Percentiles rank a stretch among this genome's conserved stretches.
These are phyloP conservation scores for Prunella fulvescens DNA, from an alignment of 2,113 vertebrate genomes.

Conservation along the genomic window DNA sequence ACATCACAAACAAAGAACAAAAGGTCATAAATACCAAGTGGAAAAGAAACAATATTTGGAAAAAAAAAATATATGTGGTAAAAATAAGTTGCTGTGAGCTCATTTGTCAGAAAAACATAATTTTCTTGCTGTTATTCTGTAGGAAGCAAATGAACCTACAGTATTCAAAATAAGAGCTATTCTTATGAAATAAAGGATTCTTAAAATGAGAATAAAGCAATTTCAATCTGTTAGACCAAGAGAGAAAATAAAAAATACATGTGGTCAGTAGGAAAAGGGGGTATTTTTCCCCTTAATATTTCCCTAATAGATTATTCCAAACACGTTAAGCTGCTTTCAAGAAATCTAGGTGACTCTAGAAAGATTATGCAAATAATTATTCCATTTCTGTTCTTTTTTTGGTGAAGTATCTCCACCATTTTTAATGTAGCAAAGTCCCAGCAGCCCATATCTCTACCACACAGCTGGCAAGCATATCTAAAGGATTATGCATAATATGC, in stretches of 20 bases:
- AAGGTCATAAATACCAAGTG: background rate
- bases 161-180: background rate
- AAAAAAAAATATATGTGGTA: background rate
- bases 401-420: conserved; percentile 46
- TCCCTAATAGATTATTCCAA: conserved; percentile 73
- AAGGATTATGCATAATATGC: conserved; percentile 86
- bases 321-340: conserved; percentile 72
- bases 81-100: background rate
- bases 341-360: conserved; percentile 66
- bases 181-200: background rate
- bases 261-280: background rate
- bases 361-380: conserved; percentile 78
- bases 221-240: background rate
- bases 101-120: background rate
- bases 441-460: conserved; percentile 86
- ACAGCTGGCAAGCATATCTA: conserved; percentile 91
- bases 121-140: background rate
- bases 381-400: conserved; percentile 62
- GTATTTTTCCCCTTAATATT: conserved; percentile 46
- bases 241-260: conserved; percentile 22
- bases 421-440: conserved; percentile 73
- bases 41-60: background rate
- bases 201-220: background rate
- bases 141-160: background rate
- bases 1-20: background rate